A percentile compares a stretch with the other conserved stretches of the same genome.
phyloP scores from a whole-genome alignment of 1,140 invertebrate genomes.

The Araneus ventricosus region DNA sequence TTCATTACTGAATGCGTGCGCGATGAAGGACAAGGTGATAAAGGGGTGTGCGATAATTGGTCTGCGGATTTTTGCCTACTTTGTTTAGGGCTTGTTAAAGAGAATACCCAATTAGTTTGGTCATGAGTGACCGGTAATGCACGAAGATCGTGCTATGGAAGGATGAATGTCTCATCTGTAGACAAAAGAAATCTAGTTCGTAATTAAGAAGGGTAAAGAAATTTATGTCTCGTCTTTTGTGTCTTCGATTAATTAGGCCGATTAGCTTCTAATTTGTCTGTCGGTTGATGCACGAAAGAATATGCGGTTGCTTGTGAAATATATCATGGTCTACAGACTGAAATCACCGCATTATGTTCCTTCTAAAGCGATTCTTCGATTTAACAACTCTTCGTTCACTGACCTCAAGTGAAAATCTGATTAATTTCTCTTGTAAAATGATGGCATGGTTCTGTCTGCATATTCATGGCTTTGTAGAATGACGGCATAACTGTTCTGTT shows the following conservation, averaged over 20 bases:
- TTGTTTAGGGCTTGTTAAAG: not conserved
- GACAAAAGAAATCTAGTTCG: constrained; percentile 1
- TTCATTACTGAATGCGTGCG: constrained; percentile 2
- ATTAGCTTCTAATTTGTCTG: not conserved
- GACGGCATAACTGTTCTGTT: no score
- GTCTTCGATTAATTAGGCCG: not conserved
- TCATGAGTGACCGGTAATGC: not conserved
- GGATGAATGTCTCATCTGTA: not conserved
- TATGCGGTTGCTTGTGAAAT: not conserved
- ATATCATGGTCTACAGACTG: no score
- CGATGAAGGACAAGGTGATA: constrained; percentile 28
- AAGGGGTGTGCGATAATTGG: constrained; percentile 15
- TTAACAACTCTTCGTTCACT: no score
- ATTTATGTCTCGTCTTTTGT: not conserved
- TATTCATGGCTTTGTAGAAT: no score
- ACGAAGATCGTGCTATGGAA: not conserved
- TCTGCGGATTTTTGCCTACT: not conserved
- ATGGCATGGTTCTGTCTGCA: no score
- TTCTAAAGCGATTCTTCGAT: no score
- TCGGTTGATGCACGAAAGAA: not conserved
- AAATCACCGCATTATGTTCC: no score
- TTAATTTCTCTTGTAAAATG: no score
- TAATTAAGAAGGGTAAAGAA: constrained; percentile 47
- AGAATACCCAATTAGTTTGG: not conserved
- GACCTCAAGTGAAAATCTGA: no score